These are phyloP conservation scores for Calosoma granatense DNA, from an alignment of 1,140 invertebrate species.

Conservation along the genomic window DNA sequence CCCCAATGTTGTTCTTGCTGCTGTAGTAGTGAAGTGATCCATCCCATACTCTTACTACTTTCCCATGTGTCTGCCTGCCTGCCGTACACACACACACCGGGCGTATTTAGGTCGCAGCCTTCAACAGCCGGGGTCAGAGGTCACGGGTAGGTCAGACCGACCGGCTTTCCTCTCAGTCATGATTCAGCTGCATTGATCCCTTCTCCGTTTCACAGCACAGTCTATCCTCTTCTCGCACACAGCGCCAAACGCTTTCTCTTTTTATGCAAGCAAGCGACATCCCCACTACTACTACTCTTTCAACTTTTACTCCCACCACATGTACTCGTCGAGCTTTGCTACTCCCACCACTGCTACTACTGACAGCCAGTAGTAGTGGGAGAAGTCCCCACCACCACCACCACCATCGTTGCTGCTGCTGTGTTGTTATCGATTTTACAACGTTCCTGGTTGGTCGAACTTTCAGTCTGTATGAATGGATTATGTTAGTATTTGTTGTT, in stretches of 20 bases:
- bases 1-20: neutral
- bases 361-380: too few relatives aligned
- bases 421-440: too few relatives aligned
- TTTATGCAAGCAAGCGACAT: neutral
- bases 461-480: too few relatives aligned
- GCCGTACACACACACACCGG: too few relatives aligned
- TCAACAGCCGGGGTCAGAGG: constrained; percentile 16
- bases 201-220: too few relatives aligned
- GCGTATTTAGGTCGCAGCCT: constrained; percentile 17
- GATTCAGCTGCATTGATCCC: constrained; percentile 14
- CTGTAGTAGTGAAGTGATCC: neutral
- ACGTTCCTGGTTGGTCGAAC: too few relatives aligned
- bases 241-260: neutral
- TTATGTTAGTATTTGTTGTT: too few relatives aligned
- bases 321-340: too few relatives aligned
- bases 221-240: too few relatives aligned
- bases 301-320: neutral
- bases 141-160: constrained; percentile 8
- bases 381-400: too few relatives aligned
- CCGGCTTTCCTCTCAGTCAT: constrained; percentile 2
- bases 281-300: neutral
- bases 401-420: too few relatives aligned
- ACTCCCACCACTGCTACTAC: too few relatives aligned
- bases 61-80: neutral
- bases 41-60: neutral